Evolutionary conservation across 2,797 vertebrate species (phyloP).

Genomic region (Hyperoplus lanceolatus): DNA sequence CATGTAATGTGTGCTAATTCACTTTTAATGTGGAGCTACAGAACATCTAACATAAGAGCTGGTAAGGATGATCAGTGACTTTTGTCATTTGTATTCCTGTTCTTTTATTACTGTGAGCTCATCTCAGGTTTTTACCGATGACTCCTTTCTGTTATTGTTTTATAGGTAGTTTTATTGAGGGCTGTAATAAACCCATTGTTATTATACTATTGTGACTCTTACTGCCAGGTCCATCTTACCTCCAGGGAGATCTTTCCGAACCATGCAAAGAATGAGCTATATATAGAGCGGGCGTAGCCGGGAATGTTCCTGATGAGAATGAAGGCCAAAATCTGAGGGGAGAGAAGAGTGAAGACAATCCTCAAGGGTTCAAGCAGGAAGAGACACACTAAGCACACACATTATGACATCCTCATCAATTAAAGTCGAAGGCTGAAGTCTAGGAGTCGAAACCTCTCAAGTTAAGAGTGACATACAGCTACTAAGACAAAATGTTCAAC

Average conservation of each 20-base stretch:
- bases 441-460: neutral
- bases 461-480: neutral
- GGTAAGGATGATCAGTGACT: neutral
- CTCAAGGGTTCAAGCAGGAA: conserved; percentile 1
- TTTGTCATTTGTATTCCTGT: neutral
- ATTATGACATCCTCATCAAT: neutral
- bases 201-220: neutral
- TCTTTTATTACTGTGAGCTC: neutral
- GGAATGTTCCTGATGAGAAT: conserved; percentile 98
- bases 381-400: neutral
- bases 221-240: conserved; percentile 80
- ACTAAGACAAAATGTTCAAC: neutral
- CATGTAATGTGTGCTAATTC: neutral
- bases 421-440: neutral
- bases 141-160: neutral
- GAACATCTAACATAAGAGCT: neutral
- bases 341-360: conserved; percentile 24
- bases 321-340: conserved; percentile 94
- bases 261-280: conserved; percentile 99
- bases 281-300: conserved; percentile 95
- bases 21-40: neutral
- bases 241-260: conserved; percentile 98
- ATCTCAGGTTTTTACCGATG: neutral
- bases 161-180: neutral
- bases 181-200: neutral